These are phyloP conservation scores for Laodelphax striatellus DNA, from an alignment of 1,140 invertebrate species.

Conservation along the genomic window DNA sequence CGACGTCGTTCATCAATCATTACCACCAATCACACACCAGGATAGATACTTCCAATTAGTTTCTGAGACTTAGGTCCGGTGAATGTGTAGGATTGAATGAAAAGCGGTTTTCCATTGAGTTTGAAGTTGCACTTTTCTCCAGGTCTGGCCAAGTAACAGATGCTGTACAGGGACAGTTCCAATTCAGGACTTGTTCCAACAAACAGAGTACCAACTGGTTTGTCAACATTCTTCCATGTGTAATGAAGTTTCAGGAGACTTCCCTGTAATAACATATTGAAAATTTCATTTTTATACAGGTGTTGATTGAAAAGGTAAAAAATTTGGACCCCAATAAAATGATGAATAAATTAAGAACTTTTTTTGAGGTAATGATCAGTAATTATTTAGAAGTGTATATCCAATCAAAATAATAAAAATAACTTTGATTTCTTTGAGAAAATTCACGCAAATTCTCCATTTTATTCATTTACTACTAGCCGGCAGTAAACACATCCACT, in stretches of 20 bases:
- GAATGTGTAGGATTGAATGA: conserved; percentile 60
- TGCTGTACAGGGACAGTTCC: conserved; percentile 81
- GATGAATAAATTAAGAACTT: too few relatives aligned
- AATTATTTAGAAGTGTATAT: too few relatives aligned
- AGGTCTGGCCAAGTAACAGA: conserved; percentile 63
- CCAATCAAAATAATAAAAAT: too few relatives aligned
- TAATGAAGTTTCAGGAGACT: conserved; percentile 65
- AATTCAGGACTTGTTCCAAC: conserved; percentile 87
- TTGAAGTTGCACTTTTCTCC: conserved; percentile 59
- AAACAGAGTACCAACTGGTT: conserved; percentile 69
- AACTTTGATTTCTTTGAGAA: too few relatives aligned
- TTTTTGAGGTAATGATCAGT: too few relatives aligned
- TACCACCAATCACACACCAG: conserved; percentile 22
- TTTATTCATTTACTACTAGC: too few relatives aligned
- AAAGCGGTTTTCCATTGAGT: conserved; percentile 52
- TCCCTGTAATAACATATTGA: conserved; percentile 48
- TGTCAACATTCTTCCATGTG: conserved; percentile 56
- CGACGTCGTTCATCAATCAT: too few relatives aligned
- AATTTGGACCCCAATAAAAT: too few relatives aligned
- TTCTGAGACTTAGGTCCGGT: conserved; percentile 57
- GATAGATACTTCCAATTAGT: conserved; percentile 66
- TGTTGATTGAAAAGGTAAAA: too few relatives aligned
- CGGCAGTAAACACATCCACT: too few relatives aligned
- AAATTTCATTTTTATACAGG: conserved; percentile 20
- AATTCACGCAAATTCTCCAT: too few relatives aligned